Conservation (phyloP, 35 echinoderm and acorn worm genomes). For the Stichopus chloronotus region DNA sequence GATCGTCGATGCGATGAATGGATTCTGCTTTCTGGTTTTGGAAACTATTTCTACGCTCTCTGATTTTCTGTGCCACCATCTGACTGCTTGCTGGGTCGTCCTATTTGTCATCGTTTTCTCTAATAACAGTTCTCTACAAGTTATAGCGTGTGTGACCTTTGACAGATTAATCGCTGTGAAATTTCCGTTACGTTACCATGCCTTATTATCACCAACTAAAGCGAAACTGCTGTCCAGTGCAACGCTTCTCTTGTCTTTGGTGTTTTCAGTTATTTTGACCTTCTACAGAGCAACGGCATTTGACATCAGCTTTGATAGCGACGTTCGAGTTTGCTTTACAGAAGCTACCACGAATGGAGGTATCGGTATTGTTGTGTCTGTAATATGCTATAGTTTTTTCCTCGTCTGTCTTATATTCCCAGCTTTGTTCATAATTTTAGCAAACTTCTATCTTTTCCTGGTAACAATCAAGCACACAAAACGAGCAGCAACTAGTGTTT, state of each 20-base stretch:
- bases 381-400: no score
- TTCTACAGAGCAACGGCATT: background rate
- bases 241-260: background rate
- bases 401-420: background rate
- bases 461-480: background rate
- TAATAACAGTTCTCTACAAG: background rate
- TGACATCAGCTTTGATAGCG: background rate
- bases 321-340: background rate
- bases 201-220: background rate
- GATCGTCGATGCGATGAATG: background rate
- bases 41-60: background rate
- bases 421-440: background rate
- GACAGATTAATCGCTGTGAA: background rate
- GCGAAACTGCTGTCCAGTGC: background rate
- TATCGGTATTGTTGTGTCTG: background rate
- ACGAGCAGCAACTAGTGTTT: background rate
- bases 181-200: slow-evolving; percentile 5
- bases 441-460: background rate
- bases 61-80: background rate
- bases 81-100: background rate
- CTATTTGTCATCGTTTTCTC: background rate
- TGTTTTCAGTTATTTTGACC: background rate
- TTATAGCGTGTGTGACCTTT: background rate
- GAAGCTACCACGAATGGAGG: no score
- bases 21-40: background rate